Percentiles rank a stretch among this genome's conserved stretches.
phyloP scores from a whole-genome alignment of 2,113 vertebrate genomes.

The Takifugu flavidus region DNA sequence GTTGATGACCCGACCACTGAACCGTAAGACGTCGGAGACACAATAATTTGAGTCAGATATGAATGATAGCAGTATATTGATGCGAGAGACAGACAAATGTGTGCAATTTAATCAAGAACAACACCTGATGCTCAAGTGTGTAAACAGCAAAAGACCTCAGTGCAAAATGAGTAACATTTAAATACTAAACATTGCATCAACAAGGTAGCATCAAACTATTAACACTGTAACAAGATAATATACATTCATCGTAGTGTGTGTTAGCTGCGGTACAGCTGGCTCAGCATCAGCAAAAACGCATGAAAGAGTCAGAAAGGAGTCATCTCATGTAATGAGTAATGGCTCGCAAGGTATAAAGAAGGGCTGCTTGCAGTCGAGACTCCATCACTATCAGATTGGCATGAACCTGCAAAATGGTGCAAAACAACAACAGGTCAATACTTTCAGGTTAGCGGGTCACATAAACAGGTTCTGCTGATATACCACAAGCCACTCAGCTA shows the following conservation, averaged over 20 bases:
- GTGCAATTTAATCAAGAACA: constrained; percentile 30
- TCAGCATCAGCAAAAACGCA: constrained; percentile 41
- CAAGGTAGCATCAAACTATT: constrained; percentile 54
- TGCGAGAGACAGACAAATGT: background rate
- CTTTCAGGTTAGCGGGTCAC: constrained; percentile 15
- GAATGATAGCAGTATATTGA: background rate
- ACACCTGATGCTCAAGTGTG: constrained; percentile 30
- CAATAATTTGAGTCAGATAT: constrained; percentile 15
- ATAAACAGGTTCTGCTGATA: constrained; percentile 14
- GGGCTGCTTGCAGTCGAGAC: constrained; percentile 89
- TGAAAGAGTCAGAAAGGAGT: background rate
- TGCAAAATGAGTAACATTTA: constrained; percentile 61
- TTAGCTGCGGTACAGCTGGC: constrained; percentile 52
- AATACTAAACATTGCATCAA: constrained; percentile 28
- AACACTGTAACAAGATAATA: constrained; percentile 54
- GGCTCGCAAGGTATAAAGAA: constrained; percentile 89
- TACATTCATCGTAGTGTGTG: constrained; percentile 53
- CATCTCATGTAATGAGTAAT: constrained; percentile 79
- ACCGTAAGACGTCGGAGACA: background rate
- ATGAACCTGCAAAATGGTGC: constrained; percentile 78
- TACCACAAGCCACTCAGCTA: background rate
- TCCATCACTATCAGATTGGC: constrained; percentile 91
- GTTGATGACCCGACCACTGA: background rate
- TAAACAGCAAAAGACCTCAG: constrained; percentile 44
- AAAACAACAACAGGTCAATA: constrained; percentile 1